Base-by-base conservation (phyloP, 2,888 invertebrate species). In the Sepioteuthis lessoniana region DNA sequence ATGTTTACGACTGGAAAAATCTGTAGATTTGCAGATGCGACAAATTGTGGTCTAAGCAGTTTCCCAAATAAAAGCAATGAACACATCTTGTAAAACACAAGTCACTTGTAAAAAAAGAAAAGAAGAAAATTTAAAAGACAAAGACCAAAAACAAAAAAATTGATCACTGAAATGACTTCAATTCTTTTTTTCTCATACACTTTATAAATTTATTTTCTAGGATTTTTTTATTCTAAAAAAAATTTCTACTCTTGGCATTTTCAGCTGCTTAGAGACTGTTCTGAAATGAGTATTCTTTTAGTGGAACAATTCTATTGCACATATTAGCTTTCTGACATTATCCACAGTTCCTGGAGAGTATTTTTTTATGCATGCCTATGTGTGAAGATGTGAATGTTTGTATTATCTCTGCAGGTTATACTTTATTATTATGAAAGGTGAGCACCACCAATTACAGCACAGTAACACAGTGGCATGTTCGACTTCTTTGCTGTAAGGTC, bases 261-360 rank as follows among this genome's bases (percentile, higher is more conserved):
- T 35, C n/a, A 76, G n/a, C n/a, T 76, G n/a, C n/a, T 76, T n/a
- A n/a, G 19, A 76, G 76, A 76, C n/a, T 76, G n/a, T 76, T 76
- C n/a, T 76, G 16, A n/a, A 76, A 35, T n/a, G 76, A 10, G 76
- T n/a, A 76, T 35, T 76, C n/a, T 76, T 76, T 76, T n/a, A n/a
- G 76, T n/a, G 35, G n/a, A 76, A 76, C 76, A 76, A 76, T 76
- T 76, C 76, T 76, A n/a, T 76, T 76, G 76, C 76, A 76, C n/a
- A 76, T 76, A 76, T 76, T 76, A 76, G 76, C 76, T 76, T 76
- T 76, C n/a, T 76, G 76, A 76, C 76, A 76, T 76, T 76, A 76
- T 76, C 76, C 76, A 76, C n/a, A n/a, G 19, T 76, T 76, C 76
- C 76, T 76, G 76, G n/a, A 76, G 76, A 76, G 76, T n/a, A 13